These are phyloP conservation scores for Scomber japonicus DNA, from an alignment of 2,113 vertebrate species.

Conservation along the genomic window DNA sequence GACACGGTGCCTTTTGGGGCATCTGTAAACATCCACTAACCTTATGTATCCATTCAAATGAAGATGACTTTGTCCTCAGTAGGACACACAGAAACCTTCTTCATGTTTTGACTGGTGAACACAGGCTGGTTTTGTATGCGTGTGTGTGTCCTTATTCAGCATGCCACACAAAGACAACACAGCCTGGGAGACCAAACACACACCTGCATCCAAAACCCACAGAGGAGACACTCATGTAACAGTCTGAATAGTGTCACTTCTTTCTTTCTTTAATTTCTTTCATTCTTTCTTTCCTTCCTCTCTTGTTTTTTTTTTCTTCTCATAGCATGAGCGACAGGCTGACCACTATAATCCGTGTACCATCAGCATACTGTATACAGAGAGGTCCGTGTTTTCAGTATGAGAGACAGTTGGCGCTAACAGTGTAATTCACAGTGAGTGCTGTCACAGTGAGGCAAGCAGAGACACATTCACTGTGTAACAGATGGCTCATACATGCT, in stretches of 20 bases:
- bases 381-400: slow-evolving; percentile 60
- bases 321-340: slow-evolving; percentile 52
- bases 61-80: neutral
- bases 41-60: neutral
- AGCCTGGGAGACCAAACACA: slow-evolving; percentile 55
- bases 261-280: slow-evolving; percentile 58
- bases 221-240: slow-evolving; percentile 67
- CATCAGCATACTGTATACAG: slow-evolving; percentile 66
- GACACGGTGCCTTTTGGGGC: too few relatives aligned
- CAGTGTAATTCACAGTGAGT: slow-evolving; percentile 72
- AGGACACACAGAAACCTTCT: slow-evolving; percentile 6
- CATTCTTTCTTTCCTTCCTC: slow-evolving; percentile 30
- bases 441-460: slow-evolving; percentile 72
- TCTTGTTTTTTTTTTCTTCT: slow-evolving; percentile 34
- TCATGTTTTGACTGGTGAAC: slow-evolving; percentile 22
- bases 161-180: slow-evolving; percentile 48
- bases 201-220: slow-evolving; percentile 71
- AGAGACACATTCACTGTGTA: slow-evolving; percentile 74
- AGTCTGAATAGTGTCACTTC: slow-evolving; percentile 67
- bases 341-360: slow-evolving; percentile 58
- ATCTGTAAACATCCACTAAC: neutral
- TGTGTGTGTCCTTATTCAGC: slow-evolving; percentile 35
- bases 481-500: slow-evolving; percentile 74
- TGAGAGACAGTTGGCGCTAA: slow-evolving; percentile 70
- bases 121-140: slow-evolving; percentile 26